Evolutionary conservation across 2,113 vertebrate species (phyloP), one percentile per base, ranked within the genome.

Genomic region (Megaceryle torquata): DNA sequence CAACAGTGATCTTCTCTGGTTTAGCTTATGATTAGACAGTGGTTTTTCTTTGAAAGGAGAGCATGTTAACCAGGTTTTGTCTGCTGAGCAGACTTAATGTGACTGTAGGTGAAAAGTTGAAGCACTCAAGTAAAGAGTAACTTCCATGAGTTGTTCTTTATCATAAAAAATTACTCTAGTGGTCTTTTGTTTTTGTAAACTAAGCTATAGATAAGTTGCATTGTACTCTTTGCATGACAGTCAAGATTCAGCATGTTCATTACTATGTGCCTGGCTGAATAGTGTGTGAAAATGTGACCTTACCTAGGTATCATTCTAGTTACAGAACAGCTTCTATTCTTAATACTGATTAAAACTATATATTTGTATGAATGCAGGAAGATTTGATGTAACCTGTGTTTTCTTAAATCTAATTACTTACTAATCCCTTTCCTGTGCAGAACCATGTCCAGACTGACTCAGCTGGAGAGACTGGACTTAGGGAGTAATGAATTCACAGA

Each of bases 381-480:
- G 56, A 56, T 65, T 35, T 28, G 6, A 53, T 86, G 10, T 81
- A 74, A 37, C 6, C 82, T 65, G 16, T 83, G 28, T 93, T 95
- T 85, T 74, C 48, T 63, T 80, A 87, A 60, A 67, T 71, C 46
- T 95, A 63, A 97, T 95, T 97, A 35, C 74, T 94, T 89, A 37
- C 96, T 96, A 89, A 91, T 95, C 19, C 10, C 8, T 54, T 95
- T 77, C 37, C 28, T 97, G 7, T 96, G 83, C 97, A 99, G 99
- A 98, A 98, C 50, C 22, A 51, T 51, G 22, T 51, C 50, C 13
- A 51, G 50, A 51, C 50, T 51, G 50, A 51, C 50, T 51, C 50
- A 51, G 50, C 50, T 51, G 50, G 50, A 51, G 50, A 51, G 50
- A 51, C 50, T 51, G 50, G 50, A 51, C 24, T 51, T 51, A 51